Base-by-base conservation (phyloP, 2,888 invertebrate genomes). In the Bellardia pandia region DNA sequence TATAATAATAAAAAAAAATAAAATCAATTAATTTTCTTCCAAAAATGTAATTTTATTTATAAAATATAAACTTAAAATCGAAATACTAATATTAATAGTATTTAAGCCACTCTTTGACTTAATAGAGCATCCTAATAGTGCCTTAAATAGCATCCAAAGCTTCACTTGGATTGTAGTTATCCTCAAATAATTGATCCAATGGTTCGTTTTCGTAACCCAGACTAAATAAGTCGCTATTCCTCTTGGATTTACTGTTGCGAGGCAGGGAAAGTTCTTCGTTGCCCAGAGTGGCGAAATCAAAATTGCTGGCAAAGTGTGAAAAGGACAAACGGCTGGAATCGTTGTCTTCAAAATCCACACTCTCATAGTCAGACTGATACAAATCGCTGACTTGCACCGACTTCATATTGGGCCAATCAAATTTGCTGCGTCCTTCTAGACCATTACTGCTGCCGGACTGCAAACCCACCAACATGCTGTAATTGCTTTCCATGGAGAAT, bases 401-500 rank as follows among this genome's bases (percentile, higher is more conserved):
- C 30, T 77, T 85, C 0, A 81, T 88, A 23, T 88, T 90, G 0
- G 92, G 93, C 93, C 93, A 93, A 53, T 91, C 90, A 68, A 90
- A 89, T 64, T 91, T 92, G 86, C 89, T 90, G 88, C 91, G 91
- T 13, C 90, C 91, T 68, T 91, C 90, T 53, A 92, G 62, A 0
- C 91, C 91, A 53, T 90, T 90, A 84, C 90, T 90, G 45, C 84
- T 88, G 45, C 92, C 92, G 2, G 91, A 89, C 79, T 92, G 92
- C 30, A 92, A 81, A 3, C 93, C 93, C 30, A 93, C 92, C 48
- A 92, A 83, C 91, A 92, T 91, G 87, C 92, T 92, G 89, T 93
- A 93, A 83, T 85, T 91, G 79, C 92, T 92, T 81, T 92, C 93
- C 40, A 92, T 90, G 8, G 92, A 92, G 53, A 90, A 91, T 78